Evolutionary conservation across 2,113 vertebrate genomes (phyloP), one percentile per base, ranked within the genome.

Genomic region (Dinomys branickii): DNA sequence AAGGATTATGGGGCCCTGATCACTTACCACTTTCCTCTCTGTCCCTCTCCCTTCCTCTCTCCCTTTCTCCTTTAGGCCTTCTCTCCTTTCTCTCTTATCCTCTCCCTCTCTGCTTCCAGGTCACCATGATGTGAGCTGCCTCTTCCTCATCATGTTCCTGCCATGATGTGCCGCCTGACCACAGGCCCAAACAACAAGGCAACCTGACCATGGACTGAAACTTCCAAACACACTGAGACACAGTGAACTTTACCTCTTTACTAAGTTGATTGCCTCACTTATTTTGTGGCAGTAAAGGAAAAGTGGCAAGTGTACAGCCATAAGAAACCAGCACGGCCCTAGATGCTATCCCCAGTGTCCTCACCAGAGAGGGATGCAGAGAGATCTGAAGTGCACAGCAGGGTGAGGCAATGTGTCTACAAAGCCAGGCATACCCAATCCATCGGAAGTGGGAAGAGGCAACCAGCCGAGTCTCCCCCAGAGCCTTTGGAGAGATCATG

Each of bases 1-100:
- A 19, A 26, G 26, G 17, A 11, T 54, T 14, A 3, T 24, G 1
- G 56, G n/a, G 14, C 26, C 6, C 44, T 19, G 2, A 0, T 54
- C 58, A 17, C 75, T 30, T 85, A 61, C 16, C 26, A 44, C 38
- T 75, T 24, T 13, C 4, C 33, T 38, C n/a, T 56, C 33, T n/a
- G 4, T 44, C 38, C 10, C 38, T n/a, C 28, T 73, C 35, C 35
- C 13, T 84, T 71, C 13, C 16, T 61, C 35, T n/a, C 16, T 19
- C 35, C 6, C 1, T 69, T 16, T n/a, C 38, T n/a, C 28, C 33
- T 4, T 69, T 41, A 20, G 6, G 24, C 58, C 22, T 19, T 59
- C 58, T 35, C 65, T 17, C 47, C 9, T 63, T 50, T 20, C 35
- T 61, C 8, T 71, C 19, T 38, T 17, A 17, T 71, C 33, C 56